Percentiles rank a stretch among this genome's conserved stretches.
These are phyloP conservation scores for Percopsis transmontana DNA, from an alignment of 2,113 vertebrate species.

Conservation along the genomic window DNA sequence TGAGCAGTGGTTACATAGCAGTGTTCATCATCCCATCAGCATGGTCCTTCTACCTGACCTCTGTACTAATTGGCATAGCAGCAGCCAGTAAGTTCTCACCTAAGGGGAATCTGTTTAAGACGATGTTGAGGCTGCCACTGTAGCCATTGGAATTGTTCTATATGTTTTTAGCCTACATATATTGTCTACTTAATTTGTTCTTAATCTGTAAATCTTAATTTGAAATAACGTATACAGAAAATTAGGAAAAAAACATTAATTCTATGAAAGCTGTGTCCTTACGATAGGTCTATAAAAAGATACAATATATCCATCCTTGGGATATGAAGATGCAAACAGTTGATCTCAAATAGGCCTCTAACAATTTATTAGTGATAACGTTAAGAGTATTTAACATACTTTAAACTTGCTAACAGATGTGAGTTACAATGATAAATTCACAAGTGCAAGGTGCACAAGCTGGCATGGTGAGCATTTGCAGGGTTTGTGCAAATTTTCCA, in stretches of 20 bases:
- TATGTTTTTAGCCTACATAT: too few species aligned
- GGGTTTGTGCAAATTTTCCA: not conserved
- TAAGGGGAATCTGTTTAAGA: too few species aligned
- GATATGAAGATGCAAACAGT: constrained; percentile 40
- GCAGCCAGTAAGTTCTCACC: constrained; percentile 87
- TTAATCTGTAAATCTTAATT: too few species aligned
- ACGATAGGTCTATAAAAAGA: not conserved
- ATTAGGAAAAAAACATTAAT: too few species aligned
- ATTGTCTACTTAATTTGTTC: too few species aligned
- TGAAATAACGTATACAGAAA: too few species aligned
- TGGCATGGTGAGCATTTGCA: constrained; percentile 10
- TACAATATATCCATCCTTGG: constrained; percentile 41
- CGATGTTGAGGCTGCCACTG: too few species aligned
- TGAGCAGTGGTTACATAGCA: constrained; percentile 84
- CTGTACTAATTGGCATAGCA: constrained; percentile 90
- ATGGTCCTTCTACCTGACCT: constrained; percentile 95
- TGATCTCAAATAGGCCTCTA: constrained; percentile 46
- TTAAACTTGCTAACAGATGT: constrained; percentile 27
- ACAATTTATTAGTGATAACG: constrained; percentile 35
- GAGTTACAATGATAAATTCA: constrained; percentile 17
- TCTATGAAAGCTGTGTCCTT: too few species aligned
- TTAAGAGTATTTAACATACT: constrained; percentile 26
- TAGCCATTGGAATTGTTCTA: too few species aligned
- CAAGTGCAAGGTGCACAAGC: not conserved
- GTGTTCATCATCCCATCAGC: constrained; percentile 90